These are phyloP conservation scores for Nymphalis c-album DNA, from an alignment of 2,888 invertebrate genomes.

Conservation along the genomic window DNA sequence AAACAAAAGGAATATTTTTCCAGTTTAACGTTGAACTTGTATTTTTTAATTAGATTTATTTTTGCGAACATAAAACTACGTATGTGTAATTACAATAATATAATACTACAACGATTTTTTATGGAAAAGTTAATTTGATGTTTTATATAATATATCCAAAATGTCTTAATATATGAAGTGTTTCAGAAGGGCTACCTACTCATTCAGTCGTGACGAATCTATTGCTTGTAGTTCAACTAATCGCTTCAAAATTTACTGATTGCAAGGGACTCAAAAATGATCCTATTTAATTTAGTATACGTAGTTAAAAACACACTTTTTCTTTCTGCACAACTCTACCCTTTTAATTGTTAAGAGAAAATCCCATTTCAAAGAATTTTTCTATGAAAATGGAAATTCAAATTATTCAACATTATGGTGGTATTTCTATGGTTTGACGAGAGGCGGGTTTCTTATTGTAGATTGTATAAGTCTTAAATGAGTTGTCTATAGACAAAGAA, in stretches of 20 bases:
- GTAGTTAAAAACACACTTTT: conserved; percentile 13
- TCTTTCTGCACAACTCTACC: too few relatives aligned
- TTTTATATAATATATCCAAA: neutral
- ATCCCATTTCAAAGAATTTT: neutral
- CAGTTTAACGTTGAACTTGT: neutral
- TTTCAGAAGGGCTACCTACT: conserved; percentile 72
- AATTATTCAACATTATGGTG: conserved; percentile 2
- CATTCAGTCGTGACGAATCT: conserved; percentile 78
- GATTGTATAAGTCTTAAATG: conserved; percentile 9
- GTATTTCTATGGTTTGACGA: conserved; percentile 20
- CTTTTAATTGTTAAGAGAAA: too few relatives aligned
- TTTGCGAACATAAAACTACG: neutral
- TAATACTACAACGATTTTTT: too few relatives aligned
- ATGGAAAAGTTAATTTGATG: too few relatives aligned
- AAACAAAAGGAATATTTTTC: neutral
- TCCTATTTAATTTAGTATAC: conserved; percentile 70
- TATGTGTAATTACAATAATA: neutral
- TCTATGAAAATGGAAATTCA: neutral
- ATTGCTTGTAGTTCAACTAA: conserved; percentile 75
- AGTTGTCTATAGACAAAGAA: neutral
- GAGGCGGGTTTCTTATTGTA: conserved; percentile 33
- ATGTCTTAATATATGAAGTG: conserved; percentile 42
- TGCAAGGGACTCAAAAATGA: conserved; percentile 63
- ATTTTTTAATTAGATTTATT: too few relatives aligned
- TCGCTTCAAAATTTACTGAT: conserved; percentile 78